phyloP scores from a whole-genome alignment of 2,888 invertebrate genomes.

The Sesia bembeciformis region DNA sequence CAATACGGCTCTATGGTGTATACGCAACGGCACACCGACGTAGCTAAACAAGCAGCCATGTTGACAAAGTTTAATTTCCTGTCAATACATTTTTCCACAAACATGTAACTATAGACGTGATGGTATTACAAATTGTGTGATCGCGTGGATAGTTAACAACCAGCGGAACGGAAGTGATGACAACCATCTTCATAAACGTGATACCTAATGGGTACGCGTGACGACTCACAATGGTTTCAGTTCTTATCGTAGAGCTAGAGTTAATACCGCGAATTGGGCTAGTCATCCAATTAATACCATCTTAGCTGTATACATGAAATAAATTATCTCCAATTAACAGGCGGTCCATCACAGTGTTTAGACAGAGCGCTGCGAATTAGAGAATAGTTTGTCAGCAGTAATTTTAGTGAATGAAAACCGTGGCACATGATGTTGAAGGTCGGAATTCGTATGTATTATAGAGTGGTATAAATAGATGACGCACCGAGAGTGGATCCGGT shows the following conservation, averaged over 20 bases:
- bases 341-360: slow-evolving; percentile 18
- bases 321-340: slow-evolving; percentile 42
- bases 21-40: slow-evolving; percentile 40
- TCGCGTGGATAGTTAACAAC: too few relatives aligned
- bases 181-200: too few relatives aligned
- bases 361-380: slow-evolving; percentile 17
- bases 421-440: slow-evolving; percentile 40
- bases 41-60: slow-evolving; percentile 23
- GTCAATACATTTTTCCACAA: slow-evolving; percentile 16
- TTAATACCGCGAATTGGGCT: slow-evolving; percentile 23
- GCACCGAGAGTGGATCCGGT: slow-evolving; percentile 48
- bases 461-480: slow-evolving; percentile 47
- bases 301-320: slow-evolving; percentile 26
- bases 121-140: too few relatives aligned
- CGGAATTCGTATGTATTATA: slow-evolving; percentile 25
- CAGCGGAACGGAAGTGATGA: too few relatives aligned
- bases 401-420: slow-evolving; percentile 42
- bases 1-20: not conserved
- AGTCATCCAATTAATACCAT: slow-evolving; percentile 37
- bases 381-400: slow-evolving; percentile 12
- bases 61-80: slow-evolving; percentile 42
- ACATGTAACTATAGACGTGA: too few relatives aligned
- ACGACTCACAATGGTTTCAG: too few relatives aligned
- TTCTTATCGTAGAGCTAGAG: not conserved
- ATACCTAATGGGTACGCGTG: too few relatives aligned